Base-by-base conservation (phyloP, 2,888 invertebrate genomes). In the Metallyticus violacea region DNA sequence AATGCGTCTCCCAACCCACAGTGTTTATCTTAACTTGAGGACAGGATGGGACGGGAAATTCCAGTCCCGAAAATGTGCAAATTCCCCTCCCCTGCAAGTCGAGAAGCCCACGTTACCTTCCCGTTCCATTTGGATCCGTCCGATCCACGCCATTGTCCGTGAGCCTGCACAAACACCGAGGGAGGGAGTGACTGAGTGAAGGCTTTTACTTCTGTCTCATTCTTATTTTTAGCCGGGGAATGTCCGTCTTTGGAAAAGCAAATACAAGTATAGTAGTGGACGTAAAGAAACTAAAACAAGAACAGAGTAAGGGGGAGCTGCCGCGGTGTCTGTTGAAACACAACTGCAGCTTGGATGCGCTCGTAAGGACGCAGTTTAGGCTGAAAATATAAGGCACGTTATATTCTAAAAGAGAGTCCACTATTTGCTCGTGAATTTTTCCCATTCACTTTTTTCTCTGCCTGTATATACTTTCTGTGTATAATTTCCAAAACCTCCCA, bases 211-310 rank as follows among this genome's bases (percentile, higher is more conserved):
- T n/a, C n/a, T n/a, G n/a, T n/a, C 40, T 28, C 26, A 83, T 77
- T 83, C 83, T 77, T 83, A 26, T 83, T 83, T 81, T 40, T 30
- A 30, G 29, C 81, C 7, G 25, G 15, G 9, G 76, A 26, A 77
- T 77, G n/a, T 28, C 83, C 83, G 77, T 83, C 83, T 29, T 83
- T 62, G 22, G 83, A 83, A 83, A 77, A 40, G 83, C 77, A 83
- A 83, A 83, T 77, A 83, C 40, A 62, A 9, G 40, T 62, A 62
- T 62, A 62, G 40, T 62, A 62, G 40, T 62, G 40, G 40, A 62
- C 40, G 40, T 62, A 62, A 62, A 62, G 40, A 62, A 62, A 62
- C 40, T 62, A 62, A 62, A 62, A 62, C 40, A 62, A 62, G 40
- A 62, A 62, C 40, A 62, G 15, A 15, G 4, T 15, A 22, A 9